Base-by-base conservation (phyloP, 2,797 vertebrate genomes). In the Coendou prehensilis region DNA sequence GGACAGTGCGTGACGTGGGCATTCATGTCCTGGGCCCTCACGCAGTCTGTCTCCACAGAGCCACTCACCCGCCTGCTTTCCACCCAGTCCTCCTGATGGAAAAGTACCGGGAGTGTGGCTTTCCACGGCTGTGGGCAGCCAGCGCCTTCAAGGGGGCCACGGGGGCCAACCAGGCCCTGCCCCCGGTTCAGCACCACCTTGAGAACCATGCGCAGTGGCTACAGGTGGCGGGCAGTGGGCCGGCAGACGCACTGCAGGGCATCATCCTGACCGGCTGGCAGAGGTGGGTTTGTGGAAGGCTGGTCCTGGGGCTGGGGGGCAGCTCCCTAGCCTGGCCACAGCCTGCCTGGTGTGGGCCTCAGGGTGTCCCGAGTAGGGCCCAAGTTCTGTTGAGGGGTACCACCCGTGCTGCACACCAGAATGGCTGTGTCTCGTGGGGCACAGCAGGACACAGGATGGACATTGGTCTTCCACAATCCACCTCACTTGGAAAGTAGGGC, bases 61-160 rank as follows among this genome's bases (percentile, higher is more conserved):
- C 47, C 45, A 22, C 67, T 85, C 59, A 63, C 69, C 14, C 3
- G 2, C 45, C 9, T 47, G 26, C 80, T 92, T 85, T 95, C 82
- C 92, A 8, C 67, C 83, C 78, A 99, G 99, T 99, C 91, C 98
- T 97, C 52, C 98, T 99, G 79, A 94, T 99, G 94, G 99, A 99
- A 94, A 99, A 99, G 96, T 99, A 99, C 97, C 97, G 4, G 20
- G 97, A 97, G 52, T 99, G 99, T 0, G 99, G 99, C 73, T 99
- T 99, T 97, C 92, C 98, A 22, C 98, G 99, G 78, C 98, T 99
- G 91, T 99, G 99, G 99, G 99, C 99, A 0, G 99, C 99, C 71
- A 99, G 99, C 89, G 99, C 99, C 95, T 99, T 99, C 94, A 99
- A 99, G 98, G 99, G 99, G 87, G 99, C 99, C 94, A 99, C 99